phyloP scores from a whole-genome alignment of 53 echinoderm and acorn worm species.

The Actinopyga echinites region DNA sequence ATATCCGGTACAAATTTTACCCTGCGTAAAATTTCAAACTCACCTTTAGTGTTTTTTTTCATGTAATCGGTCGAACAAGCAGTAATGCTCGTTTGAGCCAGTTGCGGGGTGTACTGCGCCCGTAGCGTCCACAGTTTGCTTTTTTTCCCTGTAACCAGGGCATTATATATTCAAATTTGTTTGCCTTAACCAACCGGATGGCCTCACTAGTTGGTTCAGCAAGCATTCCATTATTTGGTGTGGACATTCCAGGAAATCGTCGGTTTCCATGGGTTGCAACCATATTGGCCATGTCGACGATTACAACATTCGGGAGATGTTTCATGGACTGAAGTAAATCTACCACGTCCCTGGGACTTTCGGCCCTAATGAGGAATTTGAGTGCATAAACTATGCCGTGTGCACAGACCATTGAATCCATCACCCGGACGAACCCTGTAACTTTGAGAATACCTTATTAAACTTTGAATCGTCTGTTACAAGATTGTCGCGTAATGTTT shows the following conservation, averaged over 20 bases:
- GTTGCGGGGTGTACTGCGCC: not conserved
- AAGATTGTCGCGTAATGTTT: conserved; percentile 2
- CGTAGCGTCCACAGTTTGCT: not conserved
- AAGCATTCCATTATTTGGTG: conserved; percentile 14
- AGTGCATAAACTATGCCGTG: conserved; percentile 7
- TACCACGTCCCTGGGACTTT: conserved; percentile 24
- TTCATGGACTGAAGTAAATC: conserved; percentile 30
- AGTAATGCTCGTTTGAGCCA: not conserved
- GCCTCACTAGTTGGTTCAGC: not conserved
- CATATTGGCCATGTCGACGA: conserved; percentile 40
- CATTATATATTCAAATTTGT: not conserved
- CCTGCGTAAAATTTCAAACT: conserved; percentile 1
- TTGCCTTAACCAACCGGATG: not conserved
- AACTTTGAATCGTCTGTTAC: not conserved
- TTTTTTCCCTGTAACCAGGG: not conserved
- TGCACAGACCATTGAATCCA: not conserved
- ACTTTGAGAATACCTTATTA: conserved; percentile 12
- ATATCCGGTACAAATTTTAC: conserved; percentile 16
- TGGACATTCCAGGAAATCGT: conserved; percentile 8
- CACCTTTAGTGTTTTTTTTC: conserved; percentile 1
- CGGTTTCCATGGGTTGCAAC: conserved; percentile 30
- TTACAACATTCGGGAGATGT: conserved; percentile 19
- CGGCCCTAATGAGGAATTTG: not conserved
- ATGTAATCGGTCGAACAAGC: not conserved
- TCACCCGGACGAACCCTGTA: conserved; percentile 24